These are phyloP conservation scores for Ischnura elegans DNA, from an alignment of 2,888 invertebrate species.

Conservation along the genomic window DNA sequence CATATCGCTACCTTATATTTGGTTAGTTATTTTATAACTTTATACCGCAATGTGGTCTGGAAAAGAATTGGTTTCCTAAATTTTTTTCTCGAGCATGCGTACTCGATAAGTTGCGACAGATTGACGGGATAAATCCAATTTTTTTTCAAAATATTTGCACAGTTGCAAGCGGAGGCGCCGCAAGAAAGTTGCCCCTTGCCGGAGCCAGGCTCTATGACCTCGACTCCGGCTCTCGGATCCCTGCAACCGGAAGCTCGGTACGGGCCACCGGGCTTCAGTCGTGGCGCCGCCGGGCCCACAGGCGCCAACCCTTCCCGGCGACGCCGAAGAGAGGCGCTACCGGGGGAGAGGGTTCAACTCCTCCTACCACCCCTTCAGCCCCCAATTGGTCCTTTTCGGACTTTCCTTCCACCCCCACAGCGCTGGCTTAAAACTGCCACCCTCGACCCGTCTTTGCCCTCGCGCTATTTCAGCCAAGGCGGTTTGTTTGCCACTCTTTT, in stretches of 20 bases:
- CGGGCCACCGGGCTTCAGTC: neutral
- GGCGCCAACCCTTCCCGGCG: neutral
- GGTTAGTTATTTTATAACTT: too few species aligned
- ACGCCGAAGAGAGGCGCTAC: neutral
- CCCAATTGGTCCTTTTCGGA: neutral
- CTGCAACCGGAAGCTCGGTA: neutral
- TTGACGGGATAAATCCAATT: neutral
- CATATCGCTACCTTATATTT: too few species aligned
- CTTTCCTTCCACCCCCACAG: neutral
- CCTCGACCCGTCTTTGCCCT: neutral
- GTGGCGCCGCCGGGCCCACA: neutral
- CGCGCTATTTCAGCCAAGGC: conserved; percentile 10
- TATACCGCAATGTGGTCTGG: too few species aligned
- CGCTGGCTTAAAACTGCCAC: neutral
- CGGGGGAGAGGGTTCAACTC: neutral
- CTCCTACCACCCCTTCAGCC: neutral
- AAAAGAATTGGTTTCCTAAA: too few species aligned
- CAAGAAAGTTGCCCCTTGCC: neutral
- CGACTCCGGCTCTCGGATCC: neutral
- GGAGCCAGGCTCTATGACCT: neutral
- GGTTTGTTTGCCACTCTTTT: conserved; percentile 59
- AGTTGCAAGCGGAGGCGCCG: neutral
- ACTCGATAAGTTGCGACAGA: too few species aligned
- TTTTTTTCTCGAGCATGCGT: too few species aligned
- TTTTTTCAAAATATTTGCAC: neutral